Conservation (phyloP, 2,113 vertebrate species). For the Pristiophorus japonicus region DNA sequence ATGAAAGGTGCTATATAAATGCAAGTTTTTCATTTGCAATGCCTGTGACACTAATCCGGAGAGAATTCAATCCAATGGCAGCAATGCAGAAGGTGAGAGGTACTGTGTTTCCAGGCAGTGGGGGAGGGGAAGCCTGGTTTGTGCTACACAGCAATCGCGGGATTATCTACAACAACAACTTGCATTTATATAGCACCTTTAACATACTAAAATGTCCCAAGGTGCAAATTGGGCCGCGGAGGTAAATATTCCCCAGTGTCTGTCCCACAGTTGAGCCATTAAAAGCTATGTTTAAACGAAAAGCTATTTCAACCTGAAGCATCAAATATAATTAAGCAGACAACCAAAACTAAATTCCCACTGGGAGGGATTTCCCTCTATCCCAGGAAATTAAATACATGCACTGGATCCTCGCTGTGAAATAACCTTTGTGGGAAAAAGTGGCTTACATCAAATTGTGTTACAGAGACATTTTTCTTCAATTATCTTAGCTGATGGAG, state of each 20-base stretch:
- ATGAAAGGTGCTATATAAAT: no score
- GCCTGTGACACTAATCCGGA: background rate
- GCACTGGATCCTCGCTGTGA: background rate
- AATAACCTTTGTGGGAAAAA: background rate
- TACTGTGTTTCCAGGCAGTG: background rate
- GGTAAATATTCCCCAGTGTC: background rate
- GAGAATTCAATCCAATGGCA: background rate
- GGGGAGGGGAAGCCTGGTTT: background rate
- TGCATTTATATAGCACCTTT: background rate
- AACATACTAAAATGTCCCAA: background rate
- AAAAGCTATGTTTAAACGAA: background rate
- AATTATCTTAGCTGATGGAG: background rate
- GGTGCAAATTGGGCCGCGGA: background rate
- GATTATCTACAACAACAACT: background rate
- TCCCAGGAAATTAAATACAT: background rate
- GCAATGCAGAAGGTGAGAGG: background rate
- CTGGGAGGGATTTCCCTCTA: background rate
- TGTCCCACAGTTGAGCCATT: background rate
- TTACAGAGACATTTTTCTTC: background rate
- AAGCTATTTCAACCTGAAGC: background rate
- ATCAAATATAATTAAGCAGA: background rate
- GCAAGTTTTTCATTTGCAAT: no score
- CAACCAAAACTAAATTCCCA: background rate
- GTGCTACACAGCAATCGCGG: background rate
- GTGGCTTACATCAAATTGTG: background rate